A percentile compares a stretch with the other conserved stretches of the same genome.
phyloP scores from a whole-genome alignment of 2,797 vertebrate species.

The Danionella dracula region DNA sequence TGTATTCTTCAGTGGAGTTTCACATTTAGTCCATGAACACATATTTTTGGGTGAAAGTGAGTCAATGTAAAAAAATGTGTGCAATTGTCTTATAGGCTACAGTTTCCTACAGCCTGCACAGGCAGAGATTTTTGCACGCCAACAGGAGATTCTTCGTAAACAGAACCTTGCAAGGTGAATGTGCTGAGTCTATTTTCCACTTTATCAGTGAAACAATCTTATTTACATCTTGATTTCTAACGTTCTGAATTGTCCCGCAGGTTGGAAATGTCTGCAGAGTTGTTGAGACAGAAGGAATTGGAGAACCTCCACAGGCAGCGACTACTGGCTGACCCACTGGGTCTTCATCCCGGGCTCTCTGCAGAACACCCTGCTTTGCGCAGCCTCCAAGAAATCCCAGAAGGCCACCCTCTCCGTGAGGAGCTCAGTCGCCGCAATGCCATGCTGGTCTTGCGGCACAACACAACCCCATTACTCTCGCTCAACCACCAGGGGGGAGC shows the following conservation, averaged over 20 bases:
- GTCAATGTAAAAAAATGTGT: no score
- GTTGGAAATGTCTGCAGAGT: conserved; percentile 92
- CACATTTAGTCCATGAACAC: no score
- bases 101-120: conserved; percentile 90
- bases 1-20: no score
- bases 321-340: conserved; percentile 74
- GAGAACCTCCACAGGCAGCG: conserved; percentile 79
- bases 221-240: background rate
- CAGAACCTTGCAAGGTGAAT: conserved; percentile 86
- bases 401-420: conserved; percentile 81
- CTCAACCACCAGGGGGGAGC: conserved; percentile 70
- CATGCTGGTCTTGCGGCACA: conserved; percentile 88
- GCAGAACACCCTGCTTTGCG: conserved; percentile 83
- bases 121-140: conserved; percentile 89
- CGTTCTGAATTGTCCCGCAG: conserved; percentile 54
- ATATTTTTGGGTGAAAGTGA: no score
- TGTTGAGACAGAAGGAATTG: conserved; percentile 91
- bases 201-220: background rate
- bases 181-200: background rate
- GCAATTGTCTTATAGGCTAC: conserved; percentile 71
- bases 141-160: conserved; percentile 93
- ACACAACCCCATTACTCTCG: conserved; percentile 77
- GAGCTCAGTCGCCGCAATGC: conserved; percentile 83
- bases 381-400: conserved; percentile 80
- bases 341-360: conserved; percentile 74